Base-by-base conservation (phyloP, 2,888 invertebrate species). In the Leucoma salicis region DNA sequence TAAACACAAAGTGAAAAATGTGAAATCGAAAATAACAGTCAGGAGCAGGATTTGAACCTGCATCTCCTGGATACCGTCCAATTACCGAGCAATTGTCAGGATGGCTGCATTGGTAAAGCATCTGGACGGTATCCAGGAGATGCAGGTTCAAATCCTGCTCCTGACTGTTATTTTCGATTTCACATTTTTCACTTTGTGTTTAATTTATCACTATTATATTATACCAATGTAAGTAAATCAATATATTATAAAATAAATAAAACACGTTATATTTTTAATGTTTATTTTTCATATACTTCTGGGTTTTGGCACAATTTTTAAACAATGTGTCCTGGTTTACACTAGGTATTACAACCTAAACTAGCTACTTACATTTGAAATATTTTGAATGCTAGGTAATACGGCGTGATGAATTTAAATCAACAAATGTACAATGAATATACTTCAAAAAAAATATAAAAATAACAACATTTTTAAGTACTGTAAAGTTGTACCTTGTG, bases 251-350 rank as follows among this genome's bases (percentile, higher is more conserved):
- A 3, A 41, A 2, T 41, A 58, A 73, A 81, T 77, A 62, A 78
- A 75, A 77, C 57, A 62, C 64, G 63, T 31, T 41, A 52, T 74
- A 70, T 72, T 78, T 74, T 79, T 76, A 71, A 70, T 66, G 72
- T 84, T 82, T 82, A 78, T 74, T 83, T 86, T 87, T 88, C 85
- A 82, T 88, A 88, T 87, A 88, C 82, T 87, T 88, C 84, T 82
- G 86, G 83, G 87, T 85, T 89, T 88, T 89, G 89, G 88, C 88
- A 89, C 89, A 88, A 86, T 81, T 83, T 81, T 81, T 83, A 82
- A 87, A 84, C 81, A 83, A 86, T 89, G 88, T 89, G 88, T 76
- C 89, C 84, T 80, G 85, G 78, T 85, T 79, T 81, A 86, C 74
- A 76, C 80, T 82, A 78, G 86, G 85, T 81, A 81, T 67, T 83